These are phyloP conservation scores for Periphyllus acericola DNA, from an alignment of 2,888 invertebrate species.

Conservation along the genomic window DNA sequence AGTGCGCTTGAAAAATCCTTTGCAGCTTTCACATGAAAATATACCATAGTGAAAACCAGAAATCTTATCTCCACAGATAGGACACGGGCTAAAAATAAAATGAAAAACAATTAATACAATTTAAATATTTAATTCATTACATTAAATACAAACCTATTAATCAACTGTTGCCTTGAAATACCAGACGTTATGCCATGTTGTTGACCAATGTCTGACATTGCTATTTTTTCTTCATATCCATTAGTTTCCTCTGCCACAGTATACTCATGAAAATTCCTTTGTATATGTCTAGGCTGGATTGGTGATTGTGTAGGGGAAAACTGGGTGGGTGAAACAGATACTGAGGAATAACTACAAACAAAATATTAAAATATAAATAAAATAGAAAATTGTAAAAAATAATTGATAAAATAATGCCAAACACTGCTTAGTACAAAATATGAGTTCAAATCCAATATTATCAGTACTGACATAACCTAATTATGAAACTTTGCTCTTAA, in stretches of 20 bases:
- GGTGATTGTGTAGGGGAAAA: conserved; percentile 89
- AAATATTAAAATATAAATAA: conserved; percentile 30
- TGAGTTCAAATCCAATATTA: too few species aligned
- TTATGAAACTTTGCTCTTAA: too few species aligned
- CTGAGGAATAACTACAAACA: conserved; percentile 75
- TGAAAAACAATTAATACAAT: conserved; percentile 31
- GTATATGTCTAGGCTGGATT: conserved; percentile 72
- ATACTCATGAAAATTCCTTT: conserved; percentile 63
- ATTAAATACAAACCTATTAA: conserved; percentile 73
- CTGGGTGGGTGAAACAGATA: conserved; percentile 70
- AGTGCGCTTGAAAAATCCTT: conserved; percentile 97
- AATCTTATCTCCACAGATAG: conserved; percentile 94
- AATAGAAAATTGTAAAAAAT: background rate
- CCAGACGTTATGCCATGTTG: conserved; percentile 73
- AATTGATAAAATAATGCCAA: background rate
- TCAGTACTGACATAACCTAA: too few species aligned
- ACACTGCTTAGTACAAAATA: too few species aligned
- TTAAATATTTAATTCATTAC: background rate
- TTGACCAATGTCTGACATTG: conserved; percentile 66
- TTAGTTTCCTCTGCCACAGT: conserved; percentile 60
- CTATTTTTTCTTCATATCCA: conserved; percentile 66
- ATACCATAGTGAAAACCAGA: conserved; percentile 98
- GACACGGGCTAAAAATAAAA: conserved; percentile 79
- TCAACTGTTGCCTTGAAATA: conserved; percentile 87
- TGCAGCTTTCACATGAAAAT: conserved; percentile 97